Evolutionary conservation across 2,797 vertebrate genomes (phyloP).

Genomic region (Hypotaenidia okinawae): DNA sequence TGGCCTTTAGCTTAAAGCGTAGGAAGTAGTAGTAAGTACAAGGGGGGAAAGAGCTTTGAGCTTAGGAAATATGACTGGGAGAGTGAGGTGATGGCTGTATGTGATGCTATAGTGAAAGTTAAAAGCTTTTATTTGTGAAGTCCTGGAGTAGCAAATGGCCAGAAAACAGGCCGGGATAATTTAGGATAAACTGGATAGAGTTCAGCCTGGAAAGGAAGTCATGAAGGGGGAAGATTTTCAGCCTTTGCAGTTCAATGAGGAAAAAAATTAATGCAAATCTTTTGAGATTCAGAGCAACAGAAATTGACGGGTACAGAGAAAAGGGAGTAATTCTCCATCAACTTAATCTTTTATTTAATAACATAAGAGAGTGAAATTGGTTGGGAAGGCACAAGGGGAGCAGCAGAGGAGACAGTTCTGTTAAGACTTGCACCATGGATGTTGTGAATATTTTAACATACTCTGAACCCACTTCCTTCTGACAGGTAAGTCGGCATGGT

Average conservation of each 20-base stretch:
- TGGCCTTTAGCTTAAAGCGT: background rate
- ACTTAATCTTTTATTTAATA: background rate
- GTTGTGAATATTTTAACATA: background rate
- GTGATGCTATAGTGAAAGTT: background rate
- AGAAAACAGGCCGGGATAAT: background rate
- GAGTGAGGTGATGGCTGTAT: background rate
- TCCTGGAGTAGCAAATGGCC: background rate
- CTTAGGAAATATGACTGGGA: background rate
- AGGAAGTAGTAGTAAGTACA: background rate
- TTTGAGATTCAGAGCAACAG: background rate
- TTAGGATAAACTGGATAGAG: background rate
- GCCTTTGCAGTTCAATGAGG: background rate
- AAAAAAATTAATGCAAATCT: background rate
- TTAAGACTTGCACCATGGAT: background rate
- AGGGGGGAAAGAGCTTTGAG: background rate
- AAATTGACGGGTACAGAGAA: background rate
- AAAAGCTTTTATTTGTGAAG: background rate
- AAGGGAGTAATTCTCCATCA: background rate
- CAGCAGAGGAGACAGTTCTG: background rate
- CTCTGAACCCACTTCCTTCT: background rate
- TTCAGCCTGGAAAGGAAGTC: background rate
- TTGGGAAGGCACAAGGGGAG: background rate
- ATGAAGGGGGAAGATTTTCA: background rate
- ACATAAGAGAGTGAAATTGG: background rate
- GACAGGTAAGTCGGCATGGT: background rate